Evolutionary conservation across 35 echinoderm and acorn worm genomes (phyloP).

Genomic region (Ophiothrix spiculata): DNA sequence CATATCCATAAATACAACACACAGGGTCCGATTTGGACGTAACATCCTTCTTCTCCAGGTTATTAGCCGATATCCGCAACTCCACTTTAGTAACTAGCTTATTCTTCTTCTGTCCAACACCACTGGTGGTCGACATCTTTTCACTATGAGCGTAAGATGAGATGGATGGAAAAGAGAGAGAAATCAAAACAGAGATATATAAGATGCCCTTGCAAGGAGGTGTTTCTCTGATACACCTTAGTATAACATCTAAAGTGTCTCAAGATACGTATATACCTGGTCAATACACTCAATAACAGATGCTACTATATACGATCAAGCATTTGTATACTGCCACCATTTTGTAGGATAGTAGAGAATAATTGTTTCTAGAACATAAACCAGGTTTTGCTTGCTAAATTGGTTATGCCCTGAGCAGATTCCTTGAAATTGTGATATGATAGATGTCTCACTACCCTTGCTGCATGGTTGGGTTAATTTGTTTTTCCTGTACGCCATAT

Average conservation of each 20-base stretch:
- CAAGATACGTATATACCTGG: constrained; percentile 3
- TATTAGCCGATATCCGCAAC: not conserved
- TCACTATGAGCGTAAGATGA: too few species aligned
- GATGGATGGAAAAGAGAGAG: not conserved
- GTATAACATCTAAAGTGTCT: not conserved
- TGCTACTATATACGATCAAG: too few species aligned
- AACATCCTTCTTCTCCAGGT: not conserved
- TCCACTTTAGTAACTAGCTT: not conserved
- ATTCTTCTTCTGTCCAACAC: not conserved
- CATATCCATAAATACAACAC: not conserved
- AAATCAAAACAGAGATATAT: not conserved
- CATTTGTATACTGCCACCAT: not conserved
- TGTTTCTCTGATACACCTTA: not conserved
- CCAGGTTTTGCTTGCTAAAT: too few species aligned
- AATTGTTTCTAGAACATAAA: not conserved
- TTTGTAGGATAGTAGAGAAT: not conserved
- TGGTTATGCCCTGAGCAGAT: too few species aligned
- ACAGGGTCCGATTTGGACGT: not conserved
- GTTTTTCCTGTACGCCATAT: too few species aligned
- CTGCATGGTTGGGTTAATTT: too few species aligned
- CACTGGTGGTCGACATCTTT: not conserved
- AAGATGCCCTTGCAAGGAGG: not conserved
- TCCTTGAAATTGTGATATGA: too few species aligned
- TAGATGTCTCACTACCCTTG: too few species aligned
- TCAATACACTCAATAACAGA: too few species aligned